Base-by-base conservation (phyloP, 2,113 vertebrate species). In the Halichoerus grypus region DNA sequence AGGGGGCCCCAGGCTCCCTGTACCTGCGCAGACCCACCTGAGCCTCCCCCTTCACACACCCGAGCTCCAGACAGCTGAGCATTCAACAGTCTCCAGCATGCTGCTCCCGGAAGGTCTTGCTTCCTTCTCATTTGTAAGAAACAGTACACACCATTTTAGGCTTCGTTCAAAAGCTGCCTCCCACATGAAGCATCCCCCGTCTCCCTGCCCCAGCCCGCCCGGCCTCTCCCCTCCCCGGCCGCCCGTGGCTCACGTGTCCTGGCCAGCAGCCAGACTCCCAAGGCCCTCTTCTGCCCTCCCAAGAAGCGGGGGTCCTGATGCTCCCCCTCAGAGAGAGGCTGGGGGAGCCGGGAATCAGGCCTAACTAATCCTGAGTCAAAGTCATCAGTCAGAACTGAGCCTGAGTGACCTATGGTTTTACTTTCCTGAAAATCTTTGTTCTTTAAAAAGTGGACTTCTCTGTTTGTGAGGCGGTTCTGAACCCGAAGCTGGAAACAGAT, bases 41-140 rank as follows among this genome's bases (percentile, higher is more conserved):
- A 7, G 15, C 49, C 51, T 13, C 33, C 9, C 12, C 15, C 0
- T 33, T 51, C 39, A 2, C 1, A 8, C 31, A 10, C 36, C 9
- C 42, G 77, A 79, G 46, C 63, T 59, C 24, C 22, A 1, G 79
- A 22, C 26, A 10, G 51, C 51, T 14, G 63, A 24, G 15, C 19
- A 7, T 3, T 11, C 33, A 4, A 6, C 5, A 26, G 2, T 26
- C 36, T 33, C 77, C 31, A 2, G 18, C 24, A 0, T 0, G 13
- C 21, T 0, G 33, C 5, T n/a, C 69, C 76, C 0, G 3, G 74
- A 21, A 1, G 72, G 14, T 12, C 55, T 18, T 26, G n/a, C 88
- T 72, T 65, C 55, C 31, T 57, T 21, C 69, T 49, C 24, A 4
- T 31, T 18, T 33, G 24, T 13, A 21, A 63, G 71, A 51, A 65